Evolutionary conservation across 1,140 invertebrate genomes (phyloP).

Genomic region (Aphelinus certus): DNA sequence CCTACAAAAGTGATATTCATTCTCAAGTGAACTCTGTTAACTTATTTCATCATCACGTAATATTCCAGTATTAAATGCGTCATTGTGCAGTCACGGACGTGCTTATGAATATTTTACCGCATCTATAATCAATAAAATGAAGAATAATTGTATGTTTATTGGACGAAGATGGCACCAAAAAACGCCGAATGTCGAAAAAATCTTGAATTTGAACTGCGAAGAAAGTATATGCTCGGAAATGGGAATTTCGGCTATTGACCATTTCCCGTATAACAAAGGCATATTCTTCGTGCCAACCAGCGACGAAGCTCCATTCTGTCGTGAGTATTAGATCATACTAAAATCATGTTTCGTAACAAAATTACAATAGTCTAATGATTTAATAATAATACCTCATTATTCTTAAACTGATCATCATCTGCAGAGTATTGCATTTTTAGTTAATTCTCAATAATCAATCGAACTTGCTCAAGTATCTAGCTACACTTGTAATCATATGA

Average conservation of each 20-base stretch:
- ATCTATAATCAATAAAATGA: constrained; percentile 58
- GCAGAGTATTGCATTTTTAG: too few species aligned
- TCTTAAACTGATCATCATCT: too few species aligned
- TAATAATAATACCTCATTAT: too few species aligned
- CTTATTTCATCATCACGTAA: not conserved
- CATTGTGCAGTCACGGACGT: constrained; percentile 69
- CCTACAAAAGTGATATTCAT: not conserved
- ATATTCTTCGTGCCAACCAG: constrained; percentile 42
- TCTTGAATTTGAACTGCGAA: constrained; percentile 44
- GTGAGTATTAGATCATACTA: constrained; percentile 22
- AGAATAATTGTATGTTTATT: constrained; percentile 65
- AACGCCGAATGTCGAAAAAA: constrained; percentile 46
- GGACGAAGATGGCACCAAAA: constrained; percentile 67
- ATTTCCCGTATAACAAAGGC: constrained; percentile 22
- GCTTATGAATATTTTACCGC: constrained; percentile 70
- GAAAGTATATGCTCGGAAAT: constrained; percentile 48
- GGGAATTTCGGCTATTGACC: constrained; percentile 47
- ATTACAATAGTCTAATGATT: too few species aligned
- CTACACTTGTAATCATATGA: too few species aligned
- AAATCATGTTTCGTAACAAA: too few species aligned
- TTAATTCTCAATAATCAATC: too few species aligned
- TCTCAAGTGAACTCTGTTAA: not conserved
- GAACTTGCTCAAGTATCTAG: too few species aligned
- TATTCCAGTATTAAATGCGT: constrained; percentile 64
- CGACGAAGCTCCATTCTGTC: constrained; percentile 33